phyloP scores from a whole-genome alignment of 2,888 invertebrate genomes.

The Scaptomyza polygonia region DNA sequence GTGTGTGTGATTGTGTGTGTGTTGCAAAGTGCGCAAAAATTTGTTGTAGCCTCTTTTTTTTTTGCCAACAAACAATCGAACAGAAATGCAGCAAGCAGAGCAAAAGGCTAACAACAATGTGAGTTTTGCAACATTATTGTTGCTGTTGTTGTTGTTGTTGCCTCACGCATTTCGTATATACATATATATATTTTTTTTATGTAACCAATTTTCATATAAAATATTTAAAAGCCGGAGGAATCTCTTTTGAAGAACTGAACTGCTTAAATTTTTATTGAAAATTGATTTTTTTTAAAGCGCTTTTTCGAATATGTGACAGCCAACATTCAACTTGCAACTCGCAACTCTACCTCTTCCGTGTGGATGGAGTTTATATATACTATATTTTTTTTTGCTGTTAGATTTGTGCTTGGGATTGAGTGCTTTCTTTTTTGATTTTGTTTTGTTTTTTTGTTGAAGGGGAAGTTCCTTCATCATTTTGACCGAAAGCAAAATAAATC shows the following conservation, averaged over 20 bases:
- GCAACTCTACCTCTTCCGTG: constrained; percentile 8
- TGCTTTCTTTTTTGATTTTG: constrained; percentile 3
- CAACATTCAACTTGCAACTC: constrained; percentile 14
- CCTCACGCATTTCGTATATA: constrained; percentile 39
- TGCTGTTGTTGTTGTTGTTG: constrained; percentile 11
- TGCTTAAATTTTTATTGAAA: constrained; percentile 63
- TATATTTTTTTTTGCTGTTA: constrained; percentile 43
- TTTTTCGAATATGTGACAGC: constrained; percentile 13
- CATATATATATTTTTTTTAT: constrained; percentile 13
- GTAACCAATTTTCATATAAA: constrained; percentile 24
- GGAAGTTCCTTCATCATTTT: constrained; percentile 75
- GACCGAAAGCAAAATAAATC: constrained; percentile 77
- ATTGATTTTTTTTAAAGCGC: constrained; percentile 66
- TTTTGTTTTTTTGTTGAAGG: constrained; percentile 17
- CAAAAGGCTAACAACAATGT: constrained; percentile 39
- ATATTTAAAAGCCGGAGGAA: constrained; percentile 7
- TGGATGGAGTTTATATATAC: not conserved
- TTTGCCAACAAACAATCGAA: constrained; percentile 52
- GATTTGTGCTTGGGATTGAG: constrained; percentile 59
- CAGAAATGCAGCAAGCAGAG: constrained; percentile 9
- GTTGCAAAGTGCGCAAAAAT: constrained; percentile 68
- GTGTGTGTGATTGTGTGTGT: constrained; percentile 7
- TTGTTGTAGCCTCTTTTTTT: constrained; percentile 62
- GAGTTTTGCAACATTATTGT: constrained; percentile 47
- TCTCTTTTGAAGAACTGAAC: constrained; percentile 23